Percentiles rank a stretch among this genome's conserved stretches.
Evolutionary conservation across 2,797 vertebrate genomes (phyloP).

Genomic region (Zalophus californianus): DNA sequence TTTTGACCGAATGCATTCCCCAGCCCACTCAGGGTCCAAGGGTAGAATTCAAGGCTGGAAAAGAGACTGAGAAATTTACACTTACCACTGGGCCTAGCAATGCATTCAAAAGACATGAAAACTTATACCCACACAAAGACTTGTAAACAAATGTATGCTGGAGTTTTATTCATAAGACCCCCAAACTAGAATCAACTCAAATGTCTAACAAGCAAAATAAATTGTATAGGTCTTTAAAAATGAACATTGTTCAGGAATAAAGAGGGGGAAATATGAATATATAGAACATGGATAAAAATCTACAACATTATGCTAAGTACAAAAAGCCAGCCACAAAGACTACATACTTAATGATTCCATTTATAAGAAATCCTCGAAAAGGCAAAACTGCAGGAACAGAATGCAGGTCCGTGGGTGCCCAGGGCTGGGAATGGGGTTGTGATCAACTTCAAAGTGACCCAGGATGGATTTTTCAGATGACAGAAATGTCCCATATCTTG

Average conservation of each 20-base stretch:
- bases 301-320: background rate
- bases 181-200: background rate
- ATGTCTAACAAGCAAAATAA: background rate
- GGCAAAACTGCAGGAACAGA: background rate
- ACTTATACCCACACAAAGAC: background rate
- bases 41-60: background rate
- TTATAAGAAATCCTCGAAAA: background rate
- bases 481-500: background rate
- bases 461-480: background rate
- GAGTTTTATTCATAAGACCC: background rate
- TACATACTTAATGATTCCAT: background rate
- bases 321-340: background rate
- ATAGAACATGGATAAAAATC: background rate
- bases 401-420: background rate
- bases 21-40: background rate
- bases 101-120: background rate
- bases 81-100: background rate
- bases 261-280: background rate
- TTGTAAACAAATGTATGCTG: background rate
- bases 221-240: background rate
- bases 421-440: background rate
- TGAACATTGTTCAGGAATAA: background rate
- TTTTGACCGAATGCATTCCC: background rate
- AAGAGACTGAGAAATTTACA: background rate
- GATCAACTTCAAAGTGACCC: background rate